Evolutionary conservation across 2,797 vertebrate genomes (phyloP), one percentile per base, ranked within the genome.

Genomic region (Sparus aurata): DNA sequence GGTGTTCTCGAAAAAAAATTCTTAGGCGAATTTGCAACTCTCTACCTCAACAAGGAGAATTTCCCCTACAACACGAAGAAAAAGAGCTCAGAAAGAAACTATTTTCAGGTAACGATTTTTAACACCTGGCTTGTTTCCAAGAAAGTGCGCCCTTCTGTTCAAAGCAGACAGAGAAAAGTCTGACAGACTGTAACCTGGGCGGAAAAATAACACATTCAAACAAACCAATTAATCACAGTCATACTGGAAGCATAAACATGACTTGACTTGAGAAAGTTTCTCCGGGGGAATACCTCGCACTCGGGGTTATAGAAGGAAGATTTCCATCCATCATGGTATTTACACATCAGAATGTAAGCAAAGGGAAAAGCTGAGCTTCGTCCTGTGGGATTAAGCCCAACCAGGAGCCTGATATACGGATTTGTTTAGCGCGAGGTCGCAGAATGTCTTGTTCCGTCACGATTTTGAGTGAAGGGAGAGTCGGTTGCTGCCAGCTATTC

Each of bases 301-400:
- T 64, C 23, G 2, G 41, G 46, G 4, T 2, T 43, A 52, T 69
- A 13, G 17, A 73, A 45, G 15, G 11, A 57, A 63, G 43, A 43
- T 41, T 58, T 73, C 58, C 75, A 83, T 82, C 69, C 47, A 60
- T 77, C 68, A 20, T 27, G 3, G 62, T 45, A 34, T 69, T 77
- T 54, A 66, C 59, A 52, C 70, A 17, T 12, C 57, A 52, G 57
- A 77, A 85, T 84, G 47, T 59, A 87, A 89, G 87, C 76, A 87
- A 61, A 69, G 69, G 61, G 30, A 20, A 66, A 69, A 23, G 15
- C 34, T 25, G 74, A 83, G 59, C 30, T 47, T 49, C 72, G 69
- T 79, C 25, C 49, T 73, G 20, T 34, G 34, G 15, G 50, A 66
- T 49, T 64, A 63, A 52, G 1, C 13, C 12, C 41, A 66, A 66